Conservation (phyloP, 2,797 vertebrate genomes). For the Hemibagrus guttatus region DNA sequence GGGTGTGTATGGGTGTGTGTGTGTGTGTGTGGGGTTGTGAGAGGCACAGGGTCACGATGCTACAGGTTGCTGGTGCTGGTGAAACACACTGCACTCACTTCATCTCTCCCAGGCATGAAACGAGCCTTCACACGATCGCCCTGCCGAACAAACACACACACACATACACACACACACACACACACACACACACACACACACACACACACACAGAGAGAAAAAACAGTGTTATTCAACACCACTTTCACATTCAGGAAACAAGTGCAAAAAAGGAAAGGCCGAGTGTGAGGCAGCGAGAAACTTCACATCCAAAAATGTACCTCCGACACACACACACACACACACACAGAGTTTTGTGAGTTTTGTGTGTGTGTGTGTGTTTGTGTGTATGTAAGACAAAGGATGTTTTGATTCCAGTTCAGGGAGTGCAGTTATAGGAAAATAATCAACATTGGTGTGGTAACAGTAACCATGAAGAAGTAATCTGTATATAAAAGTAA, state of each 20-base stretch:
- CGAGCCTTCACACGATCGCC: slow-evolving; percentile 18
- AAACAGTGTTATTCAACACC: slow-evolving; percentile 13
- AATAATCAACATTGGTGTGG: background rate
- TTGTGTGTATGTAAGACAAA: background rate
- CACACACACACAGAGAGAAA: slow-evolving; percentile 54
- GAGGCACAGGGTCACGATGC: slow-evolving; percentile 49
- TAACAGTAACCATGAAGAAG: background rate
- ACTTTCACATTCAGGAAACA: background rate
- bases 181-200: slow-evolving; percentile 53
- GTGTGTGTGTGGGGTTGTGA: slow-evolving; percentile 6
- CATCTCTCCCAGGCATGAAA: slow-evolving; percentile 41
- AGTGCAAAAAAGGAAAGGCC: background rate
- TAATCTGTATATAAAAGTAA: background rate
- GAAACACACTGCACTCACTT: slow-evolving; percentile 44
- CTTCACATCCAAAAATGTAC: background rate
- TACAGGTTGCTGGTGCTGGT: slow-evolving; percentile 52
- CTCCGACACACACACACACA: background rate
- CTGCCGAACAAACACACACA: slow-evolving; percentile 36
- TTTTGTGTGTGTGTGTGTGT: background rate
- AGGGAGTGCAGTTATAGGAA: background rate
- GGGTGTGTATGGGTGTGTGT: slow-evolving; percentile 31
- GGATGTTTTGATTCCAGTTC: background rate
- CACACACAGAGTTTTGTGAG: background rate
- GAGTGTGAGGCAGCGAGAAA: background rate
- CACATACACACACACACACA: slow-evolving; percentile 62